These are phyloP conservation scores for Caligus rogercresseyi DNA, from an alignment of 1,140 invertebrate genomes.

Conservation along the genomic window DNA sequence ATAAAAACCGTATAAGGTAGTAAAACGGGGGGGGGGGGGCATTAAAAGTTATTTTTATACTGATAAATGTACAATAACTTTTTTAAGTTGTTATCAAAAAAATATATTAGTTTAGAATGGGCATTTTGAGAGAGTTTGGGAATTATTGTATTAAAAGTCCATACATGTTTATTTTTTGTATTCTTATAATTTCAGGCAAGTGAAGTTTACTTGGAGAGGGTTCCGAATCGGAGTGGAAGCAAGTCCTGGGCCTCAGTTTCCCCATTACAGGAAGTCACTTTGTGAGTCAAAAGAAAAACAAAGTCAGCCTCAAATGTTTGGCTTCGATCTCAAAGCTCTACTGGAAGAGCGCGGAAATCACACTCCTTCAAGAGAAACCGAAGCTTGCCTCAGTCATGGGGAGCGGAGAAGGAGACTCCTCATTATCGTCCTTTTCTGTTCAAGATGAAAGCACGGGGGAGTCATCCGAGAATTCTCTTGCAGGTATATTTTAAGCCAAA, in stretches of 20 bases:
- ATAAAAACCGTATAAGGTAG: too few relatives aligned
- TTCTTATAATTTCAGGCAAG: background rate
- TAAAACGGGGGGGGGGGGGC: too few relatives aligned
- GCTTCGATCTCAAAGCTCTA: constrained; percentile 11
- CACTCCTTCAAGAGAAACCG: constrained; percentile 12
- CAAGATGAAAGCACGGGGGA: background rate
- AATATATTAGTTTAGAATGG: background rate
- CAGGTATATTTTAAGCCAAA: too few relatives aligned
- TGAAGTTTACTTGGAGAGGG: background rate
- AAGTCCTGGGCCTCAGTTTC: constrained; percentile 6
- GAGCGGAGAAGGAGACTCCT: background rate
- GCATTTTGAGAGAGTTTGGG: background rate
- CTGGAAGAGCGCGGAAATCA: constrained; percentile 13
- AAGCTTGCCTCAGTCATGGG: constrained; percentile 14
- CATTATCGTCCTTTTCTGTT: background rate
- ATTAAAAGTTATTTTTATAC: background rate
- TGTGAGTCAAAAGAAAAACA: constrained; percentile 25
- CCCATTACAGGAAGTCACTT: constrained; percentile 8
- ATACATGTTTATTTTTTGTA: background rate
- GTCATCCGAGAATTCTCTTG: background rate
- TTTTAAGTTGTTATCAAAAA: background rate
- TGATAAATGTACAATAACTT: background rate
- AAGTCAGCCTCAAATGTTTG: background rate
- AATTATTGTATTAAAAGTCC: too few relatives aligned
- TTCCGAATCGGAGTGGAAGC: background rate